Evolutionary conservation across 2,113 vertebrate species (phyloP).

Genomic region (Etheostoma cragini): DNA sequence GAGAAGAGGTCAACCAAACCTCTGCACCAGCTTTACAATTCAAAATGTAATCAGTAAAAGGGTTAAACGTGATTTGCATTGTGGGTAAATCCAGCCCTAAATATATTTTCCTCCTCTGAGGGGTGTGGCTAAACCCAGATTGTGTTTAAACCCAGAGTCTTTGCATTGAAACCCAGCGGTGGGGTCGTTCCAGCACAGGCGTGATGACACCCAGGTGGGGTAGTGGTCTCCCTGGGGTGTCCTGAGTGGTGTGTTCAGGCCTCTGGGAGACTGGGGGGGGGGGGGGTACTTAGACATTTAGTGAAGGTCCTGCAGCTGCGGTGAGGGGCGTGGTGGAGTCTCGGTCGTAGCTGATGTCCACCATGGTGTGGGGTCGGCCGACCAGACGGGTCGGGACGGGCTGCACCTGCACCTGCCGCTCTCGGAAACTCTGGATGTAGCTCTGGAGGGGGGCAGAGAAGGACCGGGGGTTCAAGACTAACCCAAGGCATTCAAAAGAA

Average conservation of each 20-base stretch:
- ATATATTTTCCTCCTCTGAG: background rate
- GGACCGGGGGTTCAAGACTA: background rate
- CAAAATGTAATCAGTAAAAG: slow-evolving; percentile 28
- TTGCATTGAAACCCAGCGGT: slow-evolving; percentile 18
- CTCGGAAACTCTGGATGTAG: slow-evolving; percentile 99
- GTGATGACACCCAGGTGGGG: slow-evolving; percentile 20
- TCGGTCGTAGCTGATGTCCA: slow-evolving; percentile 93
- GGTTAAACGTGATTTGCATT: slow-evolving; percentile 35
- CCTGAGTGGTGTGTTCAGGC: slow-evolving; percentile 24
- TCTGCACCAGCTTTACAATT: slow-evolving; percentile 35
- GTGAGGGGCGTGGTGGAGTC: slow-evolving; percentile 91
- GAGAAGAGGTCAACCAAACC: slow-evolving; percentile 35
- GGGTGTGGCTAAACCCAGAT: slow-evolving; percentile 36
- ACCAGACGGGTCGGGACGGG: slow-evolving; percentile 89
- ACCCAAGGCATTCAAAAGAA: background rate
- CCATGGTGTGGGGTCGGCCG: slow-evolving; percentile 84
- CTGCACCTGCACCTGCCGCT: slow-evolving; percentile 88
- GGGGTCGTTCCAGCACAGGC: background rate
- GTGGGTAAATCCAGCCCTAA: slow-evolving; percentile 45
- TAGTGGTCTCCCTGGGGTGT: slow-evolving; percentile 22
- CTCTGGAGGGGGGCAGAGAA: slow-evolving; percentile 83
- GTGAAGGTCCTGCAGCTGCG: slow-evolving; percentile 86
- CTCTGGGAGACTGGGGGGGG: background rate
- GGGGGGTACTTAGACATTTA: slow-evolving; percentile 84
- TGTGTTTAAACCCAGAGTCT: slow-evolving; percentile 19